Base-by-base conservation (phyloP, 2,113 vertebrate species). In the Conger conger region DNA sequence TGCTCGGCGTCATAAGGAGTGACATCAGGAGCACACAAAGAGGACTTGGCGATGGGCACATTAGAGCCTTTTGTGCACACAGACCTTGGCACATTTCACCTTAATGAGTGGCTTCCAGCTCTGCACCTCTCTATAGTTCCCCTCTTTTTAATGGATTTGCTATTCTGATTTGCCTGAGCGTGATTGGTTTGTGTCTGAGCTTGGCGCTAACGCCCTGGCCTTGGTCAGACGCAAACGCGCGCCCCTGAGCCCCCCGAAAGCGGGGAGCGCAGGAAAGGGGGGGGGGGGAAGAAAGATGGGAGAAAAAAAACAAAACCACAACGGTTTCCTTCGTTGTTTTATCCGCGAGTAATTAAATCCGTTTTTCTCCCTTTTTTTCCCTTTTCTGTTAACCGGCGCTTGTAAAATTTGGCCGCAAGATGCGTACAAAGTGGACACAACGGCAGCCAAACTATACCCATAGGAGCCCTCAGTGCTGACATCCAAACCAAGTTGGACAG, bases 291-390 rank as follows among this genome's bases (percentile, higher is more conserved):
- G 20, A 68, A 68, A 37, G 68, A 37, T 36, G 18, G 15, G n/a
- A 17, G 17, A 38, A 38, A 53, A 45, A 77, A 76, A 76, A 40
- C 27, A 83, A 20, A 77, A 77, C 73, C 73, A 77, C 68, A 83
- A 63, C 35, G 40, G 68, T 36, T 76, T 40, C 27, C 8, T 7
- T 68, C 38, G 54, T 83, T 83, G 82, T 68, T 83, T 83, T 83
- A 83, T 83, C 82, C 36, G 63, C n/a, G 40, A 83, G 82, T 83
- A 83, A 83, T 83, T 76, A 83, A 83, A 83, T 76, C 80, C 42
- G 80, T 81, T 57, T 53, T 81, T 81, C 20, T 81, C 38, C 30
- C n/a, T 63, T 50, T 50, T 83, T 60, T 45, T 13, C 23, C 37
- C n/a, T 68, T 83, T 76, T 76, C 38, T 77, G 60, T 83, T 77